Percentiles rank a stretch among this genome's conserved stretches.
Evolutionary conservation across 2,888 invertebrate species (phyloP).

Genomic region (Drepana falcataria): DNA sequence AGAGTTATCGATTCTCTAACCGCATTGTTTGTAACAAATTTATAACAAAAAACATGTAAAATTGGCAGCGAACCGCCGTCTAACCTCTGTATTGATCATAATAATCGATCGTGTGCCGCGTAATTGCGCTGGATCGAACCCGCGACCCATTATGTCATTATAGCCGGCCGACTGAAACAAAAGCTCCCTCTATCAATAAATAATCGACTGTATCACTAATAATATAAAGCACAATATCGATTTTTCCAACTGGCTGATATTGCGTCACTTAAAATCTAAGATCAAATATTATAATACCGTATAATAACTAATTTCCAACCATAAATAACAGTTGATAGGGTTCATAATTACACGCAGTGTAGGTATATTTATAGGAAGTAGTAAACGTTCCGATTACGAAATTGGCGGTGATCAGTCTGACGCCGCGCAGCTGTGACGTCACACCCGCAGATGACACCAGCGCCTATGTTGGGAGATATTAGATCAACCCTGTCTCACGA

Average conservation of each 20-base stretch:
- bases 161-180: conserved; percentile 72
- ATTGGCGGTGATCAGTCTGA: conserved; percentile 53
- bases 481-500: background rate
- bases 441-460: conserved; percentile 32
- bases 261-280: conserved; percentile 23
- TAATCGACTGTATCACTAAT: conserved; percentile 14
- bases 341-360: conserved; percentile 14
- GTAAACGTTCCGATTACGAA: conserved; percentile 50
- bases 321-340: conserved; percentile 28
- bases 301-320: conserved; percentile 24
- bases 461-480: conserved; percentile 17
- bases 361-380: conserved; percentile 24
- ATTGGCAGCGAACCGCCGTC: conserved; percentile 75
- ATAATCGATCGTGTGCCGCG: conserved; percentile 78
- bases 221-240: background rate
- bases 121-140: conserved; percentile 74
- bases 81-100: conserved; percentile 78
- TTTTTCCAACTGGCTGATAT: conserved; percentile 4
- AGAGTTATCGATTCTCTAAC: conserved; percentile 53
- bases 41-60: conserved; percentile 62
- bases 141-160: conserved; percentile 77
- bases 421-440: conserved; percentile 60
- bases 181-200: conserved; percentile 25
- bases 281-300: conserved; percentile 17
- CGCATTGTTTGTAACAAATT: conserved; percentile 63